Evolutionary conservation across 2,797 vertebrate species (phyloP), one percentile per base, ranked within the genome.

Genomic region (Gadopsis marmoratus): DNA sequence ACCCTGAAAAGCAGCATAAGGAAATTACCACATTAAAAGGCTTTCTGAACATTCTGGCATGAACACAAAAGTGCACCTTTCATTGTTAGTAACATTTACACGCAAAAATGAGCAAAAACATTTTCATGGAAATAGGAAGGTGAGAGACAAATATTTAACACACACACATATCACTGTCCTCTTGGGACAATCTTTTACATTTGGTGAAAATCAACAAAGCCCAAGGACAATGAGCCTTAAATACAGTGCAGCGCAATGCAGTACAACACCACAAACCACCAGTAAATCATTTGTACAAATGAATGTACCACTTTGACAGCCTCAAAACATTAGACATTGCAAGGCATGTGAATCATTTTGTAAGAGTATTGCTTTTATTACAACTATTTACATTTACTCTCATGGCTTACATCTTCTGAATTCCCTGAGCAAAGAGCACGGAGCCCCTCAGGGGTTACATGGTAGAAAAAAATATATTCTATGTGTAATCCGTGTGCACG

Each of bases 1-100:
- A 78, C 98, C 98, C 98, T 99, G 91, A 85, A 94, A 88, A 82
- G 41, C 69, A 90, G 35, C 31, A 88, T 17, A 78, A 71, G 33
- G 26, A 76, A 79, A 82, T 1, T 8, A 70, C 1, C 12, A 54
- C 3, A 60, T 81, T 74, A 69, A 54, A 71, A 72, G 6, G 11
- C 1, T 19, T 63, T 50, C 17, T 58, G n/a, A 4, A 26, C 16
- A 77, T 37, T 37, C 8, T 10, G 1, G 23, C 1, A 13, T 29
- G 9, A 72, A 65, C 51, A 72, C 16, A 2, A 55, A 45, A 53
- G 29, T 35, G 58, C 26, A 58, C 3, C 4, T 63, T n/a, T n/a
- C n/a, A n/a, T 67, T 70, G 23, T 58, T 62, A 10, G 29, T 61
- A 6, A 45, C 50, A 19, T 33, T 10, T 8, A 39, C 8, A 0